These are phyloP conservation scores for Dryadula phaetusa DNA, from an alignment of 2,888 invertebrate genomes.

Conservation along the genomic window DNA sequence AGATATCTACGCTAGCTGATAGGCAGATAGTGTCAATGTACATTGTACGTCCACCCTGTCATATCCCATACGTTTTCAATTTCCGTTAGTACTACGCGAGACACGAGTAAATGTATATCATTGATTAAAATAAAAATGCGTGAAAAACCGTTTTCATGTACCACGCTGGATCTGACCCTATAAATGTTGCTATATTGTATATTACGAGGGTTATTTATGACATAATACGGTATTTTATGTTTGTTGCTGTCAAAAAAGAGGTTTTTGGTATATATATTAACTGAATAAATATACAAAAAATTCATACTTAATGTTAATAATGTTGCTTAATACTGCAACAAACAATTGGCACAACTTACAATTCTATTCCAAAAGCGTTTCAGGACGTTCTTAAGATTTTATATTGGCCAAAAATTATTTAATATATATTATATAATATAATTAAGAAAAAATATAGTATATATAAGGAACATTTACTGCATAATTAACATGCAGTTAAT, in stretches of 20 bases:
- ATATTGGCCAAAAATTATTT: too few species aligned
- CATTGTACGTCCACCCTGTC: slow-evolving; percentile 46
- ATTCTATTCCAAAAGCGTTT: too few species aligned
- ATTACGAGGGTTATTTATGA: slow-evolving; percentile 14
- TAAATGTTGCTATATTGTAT: not conserved
- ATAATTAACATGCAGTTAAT: too few species aligned
- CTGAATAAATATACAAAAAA: not conserved
- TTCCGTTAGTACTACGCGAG: slow-evolving; percentile 62
- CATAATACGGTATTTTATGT: not conserved
- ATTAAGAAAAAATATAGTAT: too few species aligned
- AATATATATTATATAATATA: too few species aligned
- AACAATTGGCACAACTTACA: too few species aligned
- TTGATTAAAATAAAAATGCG: slow-evolving; percentile 53
- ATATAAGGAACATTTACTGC: too few species aligned
- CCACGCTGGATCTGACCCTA: not conserved
- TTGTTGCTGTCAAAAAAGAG: not conserved
- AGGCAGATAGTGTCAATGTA: slow-evolving; percentile 49
- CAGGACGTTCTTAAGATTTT: too few species aligned
- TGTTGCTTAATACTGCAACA: too few species aligned
- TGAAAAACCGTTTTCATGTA: slow-evolving; percentile 31
- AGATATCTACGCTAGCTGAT: slow-evolving; percentile 59
- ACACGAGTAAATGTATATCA: slow-evolving; percentile 55
- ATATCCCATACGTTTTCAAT: slow-evolving; percentile 68
- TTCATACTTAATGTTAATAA: too few species aligned
- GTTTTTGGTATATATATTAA: not conserved